These are phyloP conservation scores for Xestia c-nigrum DNA, from an alignment of 2,888 invertebrate species.

Conservation along the genomic window DNA sequence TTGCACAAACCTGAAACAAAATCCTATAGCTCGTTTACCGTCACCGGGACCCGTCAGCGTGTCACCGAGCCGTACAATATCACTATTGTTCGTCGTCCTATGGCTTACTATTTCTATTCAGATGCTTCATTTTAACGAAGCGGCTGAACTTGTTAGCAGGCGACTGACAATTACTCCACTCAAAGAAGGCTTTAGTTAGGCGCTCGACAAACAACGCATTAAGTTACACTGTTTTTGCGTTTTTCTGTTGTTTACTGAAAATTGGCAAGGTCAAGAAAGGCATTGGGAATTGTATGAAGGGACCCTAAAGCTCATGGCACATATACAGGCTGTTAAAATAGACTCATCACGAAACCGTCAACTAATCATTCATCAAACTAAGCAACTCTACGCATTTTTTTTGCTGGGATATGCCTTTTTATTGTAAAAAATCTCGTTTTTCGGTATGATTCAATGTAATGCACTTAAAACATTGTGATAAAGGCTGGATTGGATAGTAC, in stretches of 20 bases:
- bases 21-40: background rate
- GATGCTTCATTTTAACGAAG: constrained; percentile 50
- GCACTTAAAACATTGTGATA: too few relatives aligned
- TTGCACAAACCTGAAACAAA: background rate
- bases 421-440: too few relatives aligned
- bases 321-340: too few relatives aligned
- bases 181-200: constrained; percentile 12
- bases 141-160: constrained; percentile 25
- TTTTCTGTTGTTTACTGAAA: background rate
- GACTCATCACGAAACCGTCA: too few relatives aligned
- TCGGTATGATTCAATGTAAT: too few relatives aligned
- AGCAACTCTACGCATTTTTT: too few relatives aligned
- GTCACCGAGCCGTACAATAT: constrained; percentile 20
- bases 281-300: too few relatives aligned
- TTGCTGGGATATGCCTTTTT: too few relatives aligned
- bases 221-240: background rate
- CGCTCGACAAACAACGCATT: background rate
- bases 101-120: constrained; percentile 26
- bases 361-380: too few relatives aligned
- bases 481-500: too few relatives aligned
- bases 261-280: background rate
- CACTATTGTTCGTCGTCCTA: constrained; percentile 22
- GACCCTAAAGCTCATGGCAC: too few relatives aligned
- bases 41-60: background rate
- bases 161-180: constrained; percentile 45